Evolutionary conservation across 2,113 vertebrate genomes (phyloP).

Genomic region (Catharus minimus): DNA sequence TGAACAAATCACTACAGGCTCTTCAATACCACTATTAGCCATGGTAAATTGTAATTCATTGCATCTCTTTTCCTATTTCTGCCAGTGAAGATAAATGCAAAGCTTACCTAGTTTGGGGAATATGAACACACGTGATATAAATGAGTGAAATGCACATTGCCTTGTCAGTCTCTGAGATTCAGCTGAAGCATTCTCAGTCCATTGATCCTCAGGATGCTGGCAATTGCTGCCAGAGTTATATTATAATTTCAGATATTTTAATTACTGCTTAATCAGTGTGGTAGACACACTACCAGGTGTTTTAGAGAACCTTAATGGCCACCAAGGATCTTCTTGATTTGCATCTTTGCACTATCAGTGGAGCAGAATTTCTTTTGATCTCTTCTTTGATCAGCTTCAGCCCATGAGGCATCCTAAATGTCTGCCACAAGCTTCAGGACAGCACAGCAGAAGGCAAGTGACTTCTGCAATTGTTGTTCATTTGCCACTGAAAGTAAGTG

Average conservation of each 20-base stretch:
- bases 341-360: not conserved
- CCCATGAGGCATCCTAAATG: accelerated
- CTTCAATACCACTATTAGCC: not conserved
- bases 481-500: not conserved
- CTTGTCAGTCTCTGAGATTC: not conserved
- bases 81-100: not conserved
- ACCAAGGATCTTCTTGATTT: not conserved
- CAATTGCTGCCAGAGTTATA: not conserved
- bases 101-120: not conserved
- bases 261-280: not conserved
- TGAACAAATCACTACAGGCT: not conserved
- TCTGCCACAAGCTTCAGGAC: not conserved
- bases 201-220: not conserved
- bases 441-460: not conserved
- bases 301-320: not conserved
- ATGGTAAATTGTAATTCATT: not conserved
- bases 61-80: not conserved
- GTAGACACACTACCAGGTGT: not conserved
- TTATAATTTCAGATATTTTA: not conserved
- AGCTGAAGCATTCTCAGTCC: not conserved
- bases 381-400: not conserved
- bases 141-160: not conserved
- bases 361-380: not conserved
- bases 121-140: not conserved
- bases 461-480: not conserved